phyloP scores from a whole-genome alignment of 2,888 invertebrate species.

The Melieria crassipennis region DNA sequence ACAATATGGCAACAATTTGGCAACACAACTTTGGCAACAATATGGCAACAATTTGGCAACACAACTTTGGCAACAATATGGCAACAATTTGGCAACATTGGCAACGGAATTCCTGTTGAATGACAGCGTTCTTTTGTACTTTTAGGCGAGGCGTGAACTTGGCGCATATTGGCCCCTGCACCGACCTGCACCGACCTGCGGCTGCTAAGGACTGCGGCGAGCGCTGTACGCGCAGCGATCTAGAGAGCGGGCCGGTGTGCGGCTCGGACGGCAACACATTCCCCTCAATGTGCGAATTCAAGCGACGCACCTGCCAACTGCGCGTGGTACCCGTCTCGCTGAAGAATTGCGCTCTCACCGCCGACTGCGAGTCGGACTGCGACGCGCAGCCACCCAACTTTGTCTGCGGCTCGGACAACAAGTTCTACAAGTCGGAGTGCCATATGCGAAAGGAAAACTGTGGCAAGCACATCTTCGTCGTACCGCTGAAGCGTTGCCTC shows the following conservation, averaged over 20 bases:
- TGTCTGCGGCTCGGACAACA: slow-evolving; percentile 90
- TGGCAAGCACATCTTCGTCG: slow-evolving; percentile 90
- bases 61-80: too few relatives aligned
- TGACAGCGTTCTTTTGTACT: not conserved
- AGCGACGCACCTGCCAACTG: slow-evolving; percentile 83
- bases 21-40: too few relatives aligned
- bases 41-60: too few relatives aligned
- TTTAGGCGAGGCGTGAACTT: slow-evolving; percentile 83
- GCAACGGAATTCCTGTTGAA: too few relatives aligned
- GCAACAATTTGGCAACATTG: too few relatives aligned
- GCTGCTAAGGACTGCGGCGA: slow-evolving; percentile 69
- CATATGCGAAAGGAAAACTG: slow-evolving; percentile 92
- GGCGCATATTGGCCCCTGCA: slow-evolving; percentile 89
- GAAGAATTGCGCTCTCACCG: slow-evolving; percentile 86
- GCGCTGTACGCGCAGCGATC: slow-evolving; percentile 69
- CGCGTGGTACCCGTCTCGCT: slow-evolving; percentile 85
- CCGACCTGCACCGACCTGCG: slow-evolving; percentile 71
- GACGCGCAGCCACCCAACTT: slow-evolving; percentile 74
- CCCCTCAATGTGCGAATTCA: slow-evolving; percentile 86
- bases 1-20: too few relatives aligned
- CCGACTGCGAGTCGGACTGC: slow-evolving; percentile 76
- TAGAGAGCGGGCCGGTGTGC: slow-evolving; percentile 79
- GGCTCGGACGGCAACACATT: slow-evolving; percentile 92
- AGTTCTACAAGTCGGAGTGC: slow-evolving; percentile 89
- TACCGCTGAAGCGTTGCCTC: slow-evolving; percentile 88